Conservation (phyloP, 2,888 invertebrate species). For the Cremastinae sp. region DNA sequence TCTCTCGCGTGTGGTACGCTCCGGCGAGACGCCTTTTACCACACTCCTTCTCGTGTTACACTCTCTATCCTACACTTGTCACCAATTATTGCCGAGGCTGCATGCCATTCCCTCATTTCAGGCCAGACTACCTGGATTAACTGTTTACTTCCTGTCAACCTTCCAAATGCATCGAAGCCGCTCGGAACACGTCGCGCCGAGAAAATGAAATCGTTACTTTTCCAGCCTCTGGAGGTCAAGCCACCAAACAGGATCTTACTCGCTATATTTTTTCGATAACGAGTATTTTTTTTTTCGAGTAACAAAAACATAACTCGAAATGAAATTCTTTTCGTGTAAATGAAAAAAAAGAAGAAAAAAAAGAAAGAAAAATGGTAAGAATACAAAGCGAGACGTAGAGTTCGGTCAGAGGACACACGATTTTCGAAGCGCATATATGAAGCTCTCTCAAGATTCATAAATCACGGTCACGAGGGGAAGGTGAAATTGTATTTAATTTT, state of each 20-base stretch:
- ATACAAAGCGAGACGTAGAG: slow-evolving; percentile 32
- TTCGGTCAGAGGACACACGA: slow-evolving; percentile 48
- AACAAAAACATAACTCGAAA: slow-evolving; percentile 7
- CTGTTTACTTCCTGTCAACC: slow-evolving; percentile 32
- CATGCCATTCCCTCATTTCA: slow-evolving; percentile 35
- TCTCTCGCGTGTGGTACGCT: slow-evolving; percentile 50
- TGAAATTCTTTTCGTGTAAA: slow-evolving; percentile 9
- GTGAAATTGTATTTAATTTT: slow-evolving; percentile 67
- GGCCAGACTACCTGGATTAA: slow-evolving; percentile 4
- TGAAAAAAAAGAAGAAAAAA: too few species aligned
- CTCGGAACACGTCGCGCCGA: too few species aligned
- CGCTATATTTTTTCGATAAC: background rate
- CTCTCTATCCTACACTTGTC: slow-evolving; percentile 57
- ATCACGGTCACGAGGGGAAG: slow-evolving; percentile 62
- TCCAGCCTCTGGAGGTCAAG: too few species aligned
- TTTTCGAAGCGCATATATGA: slow-evolving; percentile 49
- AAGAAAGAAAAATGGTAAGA: slow-evolving; percentile 26
- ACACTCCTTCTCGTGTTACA: slow-evolving; percentile 38
- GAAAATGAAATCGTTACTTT: too few species aligned
- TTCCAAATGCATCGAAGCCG: slow-evolving; percentile 23
- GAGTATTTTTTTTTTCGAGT: slow-evolving; percentile 7
- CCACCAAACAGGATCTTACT: background rate
- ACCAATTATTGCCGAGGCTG: slow-evolving; percentile 59
- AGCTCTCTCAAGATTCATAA: slow-evolving; percentile 60
- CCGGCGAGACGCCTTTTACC: slow-evolving; percentile 41